phyloP scores from a whole-genome alignment of 2,113 vertebrate genomes.

The western clawed frog (Xenopus tropicalis) region DNA sequence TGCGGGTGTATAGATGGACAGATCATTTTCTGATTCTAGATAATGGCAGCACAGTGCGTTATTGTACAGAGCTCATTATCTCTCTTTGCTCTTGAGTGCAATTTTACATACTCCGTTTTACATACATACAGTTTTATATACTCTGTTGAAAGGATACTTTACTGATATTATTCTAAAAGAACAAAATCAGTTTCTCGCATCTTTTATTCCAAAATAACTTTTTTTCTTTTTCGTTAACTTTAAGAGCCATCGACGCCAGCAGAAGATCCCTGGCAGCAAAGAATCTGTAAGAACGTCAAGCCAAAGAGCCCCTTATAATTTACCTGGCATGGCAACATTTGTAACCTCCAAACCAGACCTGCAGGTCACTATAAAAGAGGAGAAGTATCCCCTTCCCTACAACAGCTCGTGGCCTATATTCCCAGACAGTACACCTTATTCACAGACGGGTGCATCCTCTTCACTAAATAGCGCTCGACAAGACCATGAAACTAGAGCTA shows the following conservation, averaged over 20 bases:
- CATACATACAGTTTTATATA: no score
- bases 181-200: no score
- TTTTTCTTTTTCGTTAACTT: background rate
- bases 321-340: slow-evolving; percentile 89
- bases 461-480: slow-evolving; percentile 61
- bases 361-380: slow-evolving; percentile 80
- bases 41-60: no score
- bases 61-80: no score
- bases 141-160: no score
- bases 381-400: slow-evolving; percentile 77
- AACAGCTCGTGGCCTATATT: slow-evolving; percentile 74
- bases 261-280: slow-evolving; percentile 69
- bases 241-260: slow-evolving; percentile 68
- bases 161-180: no score
- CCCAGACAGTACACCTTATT: slow-evolving; percentile 60
- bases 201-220: no score
- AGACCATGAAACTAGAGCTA: slow-evolving; percentile 82
- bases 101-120: no score
- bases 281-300: slow-evolving; percentile 71
- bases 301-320: slow-evolving; percentile 71
- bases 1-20: no score
- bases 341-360: slow-evolving; percentile 83
- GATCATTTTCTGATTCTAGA: no score
- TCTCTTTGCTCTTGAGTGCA: no score
- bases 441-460: slow-evolving; percentile 58